These are phyloP conservation scores for Orchesella cincta DNA, from an alignment of 1,140 invertebrate genomes.

Conservation along the genomic window DNA sequence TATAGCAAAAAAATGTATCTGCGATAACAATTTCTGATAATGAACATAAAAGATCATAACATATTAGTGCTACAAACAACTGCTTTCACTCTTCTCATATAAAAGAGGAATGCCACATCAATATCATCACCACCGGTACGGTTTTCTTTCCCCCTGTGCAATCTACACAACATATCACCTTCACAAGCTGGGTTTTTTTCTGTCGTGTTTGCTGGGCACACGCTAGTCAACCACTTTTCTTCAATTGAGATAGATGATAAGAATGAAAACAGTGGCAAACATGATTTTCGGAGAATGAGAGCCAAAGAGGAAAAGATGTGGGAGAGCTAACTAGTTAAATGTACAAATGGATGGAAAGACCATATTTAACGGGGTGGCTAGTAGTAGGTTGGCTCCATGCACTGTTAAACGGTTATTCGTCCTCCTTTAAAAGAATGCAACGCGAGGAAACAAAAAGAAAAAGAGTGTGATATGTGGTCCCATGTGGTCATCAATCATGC, in stretches of 20 bases:
- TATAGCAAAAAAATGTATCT: no score
- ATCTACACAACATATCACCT: no score
- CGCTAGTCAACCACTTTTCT: background rate
- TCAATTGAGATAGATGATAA: background rate
- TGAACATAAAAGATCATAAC: no score
- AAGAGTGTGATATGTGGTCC: background rate
- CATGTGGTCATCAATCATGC: slow-evolving; percentile 17
- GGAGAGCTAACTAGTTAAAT: background rate
- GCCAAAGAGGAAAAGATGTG: background rate
- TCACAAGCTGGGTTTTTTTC: background rate
- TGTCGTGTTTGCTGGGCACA: background rate
- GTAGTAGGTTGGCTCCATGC: background rate
- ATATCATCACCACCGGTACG: no score
- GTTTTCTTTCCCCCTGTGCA: no score
- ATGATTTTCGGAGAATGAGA: background rate
- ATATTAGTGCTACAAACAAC: no score
- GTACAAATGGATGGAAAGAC: background rate
- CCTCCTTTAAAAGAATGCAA: background rate
- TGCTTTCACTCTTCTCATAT: no score
- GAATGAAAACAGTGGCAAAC: background rate
- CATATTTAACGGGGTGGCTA: background rate
- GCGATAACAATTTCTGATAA: no score
- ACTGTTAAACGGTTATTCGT: background rate
- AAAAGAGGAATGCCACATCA: no score
- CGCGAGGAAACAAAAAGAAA: slow-evolving; percentile 8